phyloP scores from a whole-genome alignment of 2,888 invertebrate genomes.

The Pristionchus fissidentatus region DNA sequence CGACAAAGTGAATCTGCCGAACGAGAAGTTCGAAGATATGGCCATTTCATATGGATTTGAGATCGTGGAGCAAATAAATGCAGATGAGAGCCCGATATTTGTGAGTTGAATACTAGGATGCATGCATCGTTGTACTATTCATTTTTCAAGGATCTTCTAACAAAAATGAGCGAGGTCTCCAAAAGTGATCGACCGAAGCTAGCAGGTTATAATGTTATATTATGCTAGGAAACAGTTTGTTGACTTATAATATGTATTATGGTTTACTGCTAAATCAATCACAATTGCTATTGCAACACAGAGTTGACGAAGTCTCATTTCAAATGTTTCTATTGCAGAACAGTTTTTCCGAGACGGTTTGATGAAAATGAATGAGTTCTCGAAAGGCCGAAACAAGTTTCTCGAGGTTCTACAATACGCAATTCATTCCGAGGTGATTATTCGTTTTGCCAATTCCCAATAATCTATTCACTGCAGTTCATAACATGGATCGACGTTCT shows the following conservation, averaged over 20 bases:
- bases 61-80: too few species aligned
- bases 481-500: neutral
- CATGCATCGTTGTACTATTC: too few species aligned
- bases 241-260: neutral
- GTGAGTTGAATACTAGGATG: too few species aligned
- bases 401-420: neutral
- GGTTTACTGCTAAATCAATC: too few species aligned
- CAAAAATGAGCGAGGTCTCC: too few species aligned
- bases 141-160: too few species aligned
- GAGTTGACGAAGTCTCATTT: neutral
- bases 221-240: too few species aligned
- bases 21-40: too few species aligned
- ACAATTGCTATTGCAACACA: neutral
- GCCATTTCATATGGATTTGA: too few species aligned
- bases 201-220: neutral
- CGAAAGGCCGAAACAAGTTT: neutral
- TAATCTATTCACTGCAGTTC: neutral
- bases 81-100: too few species aligned
- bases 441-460: neutral
- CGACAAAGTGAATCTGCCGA: too few species aligned
- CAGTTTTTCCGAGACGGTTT: neutral
- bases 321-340: neutral
- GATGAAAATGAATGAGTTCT: neutral
- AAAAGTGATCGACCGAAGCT: neutral
- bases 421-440: neutral